Conservation (phyloP, 2,113 vertebrate species). For the Empidonax alnorum region DNA sequence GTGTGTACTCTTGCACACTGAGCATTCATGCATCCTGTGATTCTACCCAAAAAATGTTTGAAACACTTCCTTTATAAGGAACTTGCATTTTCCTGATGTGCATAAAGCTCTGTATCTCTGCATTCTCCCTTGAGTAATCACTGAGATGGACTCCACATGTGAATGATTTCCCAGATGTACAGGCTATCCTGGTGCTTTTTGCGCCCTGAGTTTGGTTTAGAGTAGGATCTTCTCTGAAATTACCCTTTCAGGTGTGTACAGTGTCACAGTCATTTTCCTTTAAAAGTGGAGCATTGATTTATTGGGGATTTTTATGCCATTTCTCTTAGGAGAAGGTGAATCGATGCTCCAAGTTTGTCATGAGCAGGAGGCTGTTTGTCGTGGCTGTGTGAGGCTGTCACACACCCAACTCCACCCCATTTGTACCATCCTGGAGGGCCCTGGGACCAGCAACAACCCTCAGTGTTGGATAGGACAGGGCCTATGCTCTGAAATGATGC, state of each 20-base stretch:
- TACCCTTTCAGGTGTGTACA: background rate
- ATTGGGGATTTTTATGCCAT: background rate
- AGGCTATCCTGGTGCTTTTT: background rate
- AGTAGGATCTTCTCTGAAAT: background rate
- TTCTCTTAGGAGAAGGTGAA: background rate
- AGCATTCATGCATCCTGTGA: background rate
- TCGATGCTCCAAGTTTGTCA: background rate
- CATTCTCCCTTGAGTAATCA: background rate
- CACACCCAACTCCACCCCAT: background rate
- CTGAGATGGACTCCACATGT: background rate
- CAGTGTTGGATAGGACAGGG: background rate
- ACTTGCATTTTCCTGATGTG: background rate
- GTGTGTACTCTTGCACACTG: background rate
- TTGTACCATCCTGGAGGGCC: background rate
- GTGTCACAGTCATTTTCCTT: background rate
- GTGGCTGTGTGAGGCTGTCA: too few relatives aligned
- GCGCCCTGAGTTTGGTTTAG: background rate
- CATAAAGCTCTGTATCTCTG: background rate
- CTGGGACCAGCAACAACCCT: background rate
- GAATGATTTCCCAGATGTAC: background rate
- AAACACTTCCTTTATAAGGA: background rate
- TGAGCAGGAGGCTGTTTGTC: background rate
- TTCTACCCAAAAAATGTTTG: background rate
- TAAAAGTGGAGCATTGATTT: background rate
- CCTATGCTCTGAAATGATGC: background rate